A percentile compares a stretch with the other conserved stretches of the same genome.
Evolutionary conservation across 2,113 vertebrate species (phyloP).

Genomic region (Chrysochloris asiatica): DNA sequence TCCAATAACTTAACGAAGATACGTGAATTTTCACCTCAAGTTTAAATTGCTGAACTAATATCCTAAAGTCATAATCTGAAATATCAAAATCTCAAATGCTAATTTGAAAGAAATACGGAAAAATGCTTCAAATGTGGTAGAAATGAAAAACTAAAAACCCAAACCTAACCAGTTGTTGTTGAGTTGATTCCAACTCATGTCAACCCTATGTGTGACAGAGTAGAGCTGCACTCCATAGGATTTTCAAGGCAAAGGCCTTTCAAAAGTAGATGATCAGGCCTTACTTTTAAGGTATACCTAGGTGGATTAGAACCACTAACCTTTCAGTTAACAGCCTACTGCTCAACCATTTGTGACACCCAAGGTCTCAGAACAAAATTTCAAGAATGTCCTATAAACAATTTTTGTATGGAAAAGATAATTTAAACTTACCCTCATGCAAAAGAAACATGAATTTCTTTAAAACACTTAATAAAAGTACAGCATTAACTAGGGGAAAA

Average conservation of each 20-base stretch:
- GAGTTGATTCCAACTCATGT: not conserved
- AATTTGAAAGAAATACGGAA: constrained; percentile 29
- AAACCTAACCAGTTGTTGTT: not conserved
- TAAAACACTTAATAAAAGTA: constrained; percentile 4
- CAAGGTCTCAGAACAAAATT: constrained; percentile 12
- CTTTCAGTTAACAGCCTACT: not conserved
- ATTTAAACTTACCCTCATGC: not conserved
- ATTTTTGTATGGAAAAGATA: constrained; percentile 8
- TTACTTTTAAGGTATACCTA: not conserved
- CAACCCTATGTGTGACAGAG: not conserved
- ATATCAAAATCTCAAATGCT: constrained; percentile 44
- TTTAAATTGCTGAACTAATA: constrained; percentile 28
- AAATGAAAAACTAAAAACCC: not conserved
- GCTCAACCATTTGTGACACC: not conserved
- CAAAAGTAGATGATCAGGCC: not conserved
- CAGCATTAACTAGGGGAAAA: not conserved
- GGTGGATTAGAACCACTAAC: not conserved
- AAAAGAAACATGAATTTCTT: not conserved
- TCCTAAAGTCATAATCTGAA: not conserved
- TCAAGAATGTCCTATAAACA: constrained; percentile 16
- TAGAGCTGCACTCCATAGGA: not conserved
- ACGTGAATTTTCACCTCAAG: not conserved
- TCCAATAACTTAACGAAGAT: not conserved
- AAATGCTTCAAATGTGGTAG: not conserved
- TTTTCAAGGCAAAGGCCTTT: not conserved